A percentile compares a stretch with the other conserved stretches of the same genome.
Evolutionary conservation across 2,113 vertebrate genomes (phyloP).

Genomic region (Phyllostomus hastatus): DNA sequence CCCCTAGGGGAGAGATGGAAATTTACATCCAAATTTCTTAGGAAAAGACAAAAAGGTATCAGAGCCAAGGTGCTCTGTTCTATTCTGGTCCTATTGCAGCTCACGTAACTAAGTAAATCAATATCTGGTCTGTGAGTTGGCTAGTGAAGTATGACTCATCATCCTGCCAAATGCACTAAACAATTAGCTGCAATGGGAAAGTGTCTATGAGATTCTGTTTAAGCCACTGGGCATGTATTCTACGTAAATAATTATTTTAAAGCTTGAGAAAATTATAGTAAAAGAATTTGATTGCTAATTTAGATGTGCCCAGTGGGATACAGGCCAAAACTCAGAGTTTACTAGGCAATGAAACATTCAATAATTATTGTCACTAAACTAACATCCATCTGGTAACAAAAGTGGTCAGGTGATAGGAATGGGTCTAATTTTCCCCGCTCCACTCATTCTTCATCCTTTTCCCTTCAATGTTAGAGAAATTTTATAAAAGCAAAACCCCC

Average conservation of each 20-base stretch:
- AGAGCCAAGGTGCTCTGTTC: neutral
- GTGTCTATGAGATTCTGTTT: neutral
- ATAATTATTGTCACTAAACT: neutral
- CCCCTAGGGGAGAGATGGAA: neutral
- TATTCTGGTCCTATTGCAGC: neutral
- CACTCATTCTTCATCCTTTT: neutral
- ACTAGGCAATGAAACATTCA: slow-evolving; percentile 6
- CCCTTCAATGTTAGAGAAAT: neutral
- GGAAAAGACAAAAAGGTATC: neutral
- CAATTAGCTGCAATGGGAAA: neutral
- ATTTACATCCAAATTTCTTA: neutral
- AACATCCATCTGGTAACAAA: neutral
- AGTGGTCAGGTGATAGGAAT: neutral
- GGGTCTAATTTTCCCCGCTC: neutral
- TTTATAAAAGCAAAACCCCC: slow-evolving; percentile 17
- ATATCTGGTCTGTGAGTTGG: neutral
- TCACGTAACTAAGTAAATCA: neutral
- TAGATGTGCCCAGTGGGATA: neutral
- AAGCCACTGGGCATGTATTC: neutral
- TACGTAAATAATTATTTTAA: neutral
- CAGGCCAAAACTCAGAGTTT: neutral
- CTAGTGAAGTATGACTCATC: neutral
- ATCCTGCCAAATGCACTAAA: neutral
- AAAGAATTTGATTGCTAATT: neutral
- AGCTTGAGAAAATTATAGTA: neutral